Conservation (phyloP, 2,888 invertebrate genomes). For the Thera obeliscata region DNA sequence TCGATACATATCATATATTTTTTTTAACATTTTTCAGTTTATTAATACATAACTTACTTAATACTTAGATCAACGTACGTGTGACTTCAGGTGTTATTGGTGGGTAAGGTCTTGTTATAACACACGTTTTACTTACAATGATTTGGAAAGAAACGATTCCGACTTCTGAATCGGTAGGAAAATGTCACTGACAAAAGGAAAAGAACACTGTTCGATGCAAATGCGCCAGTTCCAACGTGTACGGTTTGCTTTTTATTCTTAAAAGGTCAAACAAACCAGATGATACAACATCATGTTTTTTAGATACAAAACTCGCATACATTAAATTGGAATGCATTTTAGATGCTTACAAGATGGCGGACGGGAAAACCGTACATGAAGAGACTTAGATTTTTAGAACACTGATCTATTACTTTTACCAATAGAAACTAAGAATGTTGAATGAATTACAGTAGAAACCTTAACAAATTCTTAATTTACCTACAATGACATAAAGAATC, state of each 20-base stretch:
- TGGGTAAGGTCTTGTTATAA: constrained; percentile 76
- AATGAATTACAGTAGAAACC: constrained; percentile 32
- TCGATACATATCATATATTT: constrained; percentile 66
- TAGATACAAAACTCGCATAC: constrained; percentile 1
- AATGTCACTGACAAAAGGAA: constrained; percentile 65
- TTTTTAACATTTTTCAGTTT: constrained; percentile 64
- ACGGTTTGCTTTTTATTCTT: constrained; percentile 18
- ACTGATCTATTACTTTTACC: constrained; percentile 34
- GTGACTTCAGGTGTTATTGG: constrained; percentile 81
- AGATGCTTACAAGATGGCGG: constrained; percentile 1
- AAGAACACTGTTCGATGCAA: constrained; percentile 36
- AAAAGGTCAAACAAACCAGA: background rate
- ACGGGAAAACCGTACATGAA: constrained; percentile 24
- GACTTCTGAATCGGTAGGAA: constrained; percentile 35
- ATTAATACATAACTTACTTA: constrained; percentile 79
- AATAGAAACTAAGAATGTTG: constrained; percentile 27
- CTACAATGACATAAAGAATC: constrained; percentile 33
- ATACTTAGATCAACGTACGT: constrained; percentile 81
- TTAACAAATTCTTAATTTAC: constrained; percentile 34
- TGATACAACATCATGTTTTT: background rate
- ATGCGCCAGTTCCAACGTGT: constrained; percentile 43
- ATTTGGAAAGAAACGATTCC: constrained; percentile 39
- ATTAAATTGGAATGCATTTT: constrained; percentile 20
- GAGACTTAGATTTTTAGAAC: constrained; percentile 23
- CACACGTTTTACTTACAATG: constrained; percentile 53